phyloP scores from a whole-genome alignment of 1,140 invertebrate species.

The Mizuhopecten yessoensis region DNA sequence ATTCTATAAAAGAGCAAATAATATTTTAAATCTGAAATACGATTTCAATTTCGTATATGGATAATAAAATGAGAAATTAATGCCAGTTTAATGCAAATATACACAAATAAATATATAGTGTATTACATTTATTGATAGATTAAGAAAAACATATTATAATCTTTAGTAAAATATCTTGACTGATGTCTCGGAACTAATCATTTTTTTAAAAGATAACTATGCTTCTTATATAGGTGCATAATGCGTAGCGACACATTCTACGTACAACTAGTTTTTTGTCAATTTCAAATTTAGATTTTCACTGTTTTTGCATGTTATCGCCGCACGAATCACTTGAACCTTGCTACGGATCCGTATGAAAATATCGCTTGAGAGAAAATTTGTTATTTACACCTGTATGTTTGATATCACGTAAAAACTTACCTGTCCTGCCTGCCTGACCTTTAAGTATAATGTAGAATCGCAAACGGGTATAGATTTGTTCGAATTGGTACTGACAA shows the following conservation, averaged over 20 bases:
- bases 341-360: neutral
- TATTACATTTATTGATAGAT: neutral
- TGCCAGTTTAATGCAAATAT: neutral
- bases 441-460: neutral
- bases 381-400: conserved; percentile 35
- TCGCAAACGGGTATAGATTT: neutral
- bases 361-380: neutral
- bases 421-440: neutral
- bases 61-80: neutral
- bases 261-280: neutral
- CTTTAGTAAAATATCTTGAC: neutral
- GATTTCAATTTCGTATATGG: neutral
- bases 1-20: neutral
- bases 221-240: neutral
- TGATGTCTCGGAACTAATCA: too few relatives aligned
- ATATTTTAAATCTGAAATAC: neutral
- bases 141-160: neutral
- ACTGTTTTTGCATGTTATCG: conserved; percentile 13
- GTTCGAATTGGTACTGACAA: neutral
- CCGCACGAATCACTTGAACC: neutral
- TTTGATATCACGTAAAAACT: neutral
- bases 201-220: neutral
- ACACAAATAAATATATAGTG: neutral
- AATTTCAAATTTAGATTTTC: neutral
- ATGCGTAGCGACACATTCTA: neutral